Evolutionary conservation across 1,140 invertebrate species (phyloP).

Genomic region (Heliconius nattereri): DNA sequence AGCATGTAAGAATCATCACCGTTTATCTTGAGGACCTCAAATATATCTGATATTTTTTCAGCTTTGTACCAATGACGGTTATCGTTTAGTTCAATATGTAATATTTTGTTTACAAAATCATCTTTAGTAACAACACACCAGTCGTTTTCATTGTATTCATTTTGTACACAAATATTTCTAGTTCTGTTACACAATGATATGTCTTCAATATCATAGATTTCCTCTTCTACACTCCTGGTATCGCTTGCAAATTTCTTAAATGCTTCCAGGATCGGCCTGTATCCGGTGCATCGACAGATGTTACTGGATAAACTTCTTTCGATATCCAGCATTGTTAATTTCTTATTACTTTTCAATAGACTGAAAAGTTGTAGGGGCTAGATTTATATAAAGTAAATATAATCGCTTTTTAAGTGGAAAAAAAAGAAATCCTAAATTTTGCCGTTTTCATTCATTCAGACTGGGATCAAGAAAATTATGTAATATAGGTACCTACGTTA

Average conservation of each 20-base stretch:
- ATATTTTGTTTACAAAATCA: conserved; percentile 42
- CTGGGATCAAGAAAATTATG: too few species aligned
- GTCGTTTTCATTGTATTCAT: conserved; percentile 47
- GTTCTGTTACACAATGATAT: conserved; percentile 47
- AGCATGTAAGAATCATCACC: conserved; percentile 74
- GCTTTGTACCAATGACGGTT: conserved; percentile 63
- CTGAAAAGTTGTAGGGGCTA: conserved; percentile 32
- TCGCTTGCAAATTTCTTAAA: conserved; percentile 87
- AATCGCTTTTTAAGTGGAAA: too few species aligned
- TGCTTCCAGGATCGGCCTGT: conserved; percentile 89
- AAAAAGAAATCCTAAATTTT: too few species aligned
- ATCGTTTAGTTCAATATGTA: conserved; percentile 62
- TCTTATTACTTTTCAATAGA: conserved; percentile 60
- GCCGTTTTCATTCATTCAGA: too few species aligned
- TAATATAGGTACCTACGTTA: too few species aligned
- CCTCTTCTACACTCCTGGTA: too few species aligned
- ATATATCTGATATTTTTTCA: conserved; percentile 56
- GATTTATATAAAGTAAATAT: too few species aligned
- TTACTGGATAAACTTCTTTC: conserved; percentile 84
- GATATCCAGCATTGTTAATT: conserved; percentile 83
- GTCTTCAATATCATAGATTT: conserved; percentile 62
- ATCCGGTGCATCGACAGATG: conserved; percentile 91
- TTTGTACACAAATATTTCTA: conserved; percentile 31
- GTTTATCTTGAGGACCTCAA: conserved; percentile 49
- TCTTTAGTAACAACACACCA: conserved; percentile 64